Evolutionary conservation across 92 coral and sea anemone genomes (phyloP).

Genomic region (Hydrozoanthus gracilis): DNA sequence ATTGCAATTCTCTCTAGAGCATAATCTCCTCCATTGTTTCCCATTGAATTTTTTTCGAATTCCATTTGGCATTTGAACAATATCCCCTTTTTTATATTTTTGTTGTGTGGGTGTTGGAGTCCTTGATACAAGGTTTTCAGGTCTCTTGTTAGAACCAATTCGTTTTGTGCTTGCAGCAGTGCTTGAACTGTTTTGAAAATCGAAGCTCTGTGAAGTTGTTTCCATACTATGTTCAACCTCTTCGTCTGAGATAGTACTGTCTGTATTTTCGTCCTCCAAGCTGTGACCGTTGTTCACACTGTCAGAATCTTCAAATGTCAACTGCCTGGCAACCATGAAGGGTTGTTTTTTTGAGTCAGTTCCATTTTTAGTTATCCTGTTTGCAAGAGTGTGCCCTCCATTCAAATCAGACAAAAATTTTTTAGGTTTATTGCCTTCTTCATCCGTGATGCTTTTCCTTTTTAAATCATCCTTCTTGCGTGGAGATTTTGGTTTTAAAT

Average conservation of each 20-base stretch:
- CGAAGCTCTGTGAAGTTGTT: slow-evolving; percentile 50
- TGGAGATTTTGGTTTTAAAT: slow-evolving; percentile 55
- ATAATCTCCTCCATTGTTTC: slow-evolving; percentile 96
- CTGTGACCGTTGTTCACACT: slow-evolving; percentile 29
- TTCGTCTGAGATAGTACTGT: slow-evolving; percentile 96
- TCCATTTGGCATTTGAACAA: slow-evolving; percentile 94
- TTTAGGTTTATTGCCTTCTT: slow-evolving; percentile 26
- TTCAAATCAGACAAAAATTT: slow-evolving; percentile 32
- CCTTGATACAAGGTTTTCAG: slow-evolving; percentile 75
- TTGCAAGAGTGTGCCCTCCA: slow-evolving; percentile 10
- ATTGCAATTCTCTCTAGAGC: slow-evolving; percentile 93
- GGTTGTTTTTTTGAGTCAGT: slow-evolving; percentile 42
- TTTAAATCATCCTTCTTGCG: slow-evolving; percentile 49
- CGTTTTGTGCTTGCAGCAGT: slow-evolving; percentile 52
- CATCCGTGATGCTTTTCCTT: slow-evolving; percentile 46
- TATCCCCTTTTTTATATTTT: slow-evolving; percentile 97
- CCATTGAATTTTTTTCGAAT: slow-evolving; percentile 97
- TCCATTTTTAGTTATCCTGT: slow-evolving; percentile 3
- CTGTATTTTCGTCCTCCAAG: slow-evolving; percentile 87
- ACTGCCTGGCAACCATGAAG: slow-evolving; percentile 69
- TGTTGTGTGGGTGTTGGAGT: slow-evolving; percentile 92
- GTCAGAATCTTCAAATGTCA: slow-evolving; percentile 66
- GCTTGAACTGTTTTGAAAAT: slow-evolving; percentile 25
- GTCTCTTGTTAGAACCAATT: slow-evolving; percentile 52
- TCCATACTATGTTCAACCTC: slow-evolving; percentile 74